Conservation (phyloP, 2,888 invertebrate species). For the Amphipyra berbera region DNA sequence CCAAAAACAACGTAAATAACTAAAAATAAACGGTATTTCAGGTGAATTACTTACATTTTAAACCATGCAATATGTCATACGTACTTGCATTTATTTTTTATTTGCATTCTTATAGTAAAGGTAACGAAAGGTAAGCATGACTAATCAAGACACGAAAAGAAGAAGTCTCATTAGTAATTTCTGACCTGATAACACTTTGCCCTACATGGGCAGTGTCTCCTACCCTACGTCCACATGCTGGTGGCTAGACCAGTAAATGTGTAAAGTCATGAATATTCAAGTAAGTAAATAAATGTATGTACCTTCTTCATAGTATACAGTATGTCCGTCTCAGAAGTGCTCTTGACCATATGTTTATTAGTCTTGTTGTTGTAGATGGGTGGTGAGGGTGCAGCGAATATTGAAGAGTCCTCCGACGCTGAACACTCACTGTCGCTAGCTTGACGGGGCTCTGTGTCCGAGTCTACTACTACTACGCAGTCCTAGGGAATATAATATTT, state of each 20-base stretch:
- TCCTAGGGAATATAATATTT: slow-evolving; percentile 61
- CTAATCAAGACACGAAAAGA: too few relatives aligned
- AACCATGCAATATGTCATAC: background rate
- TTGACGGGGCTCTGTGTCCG: slow-evolving; percentile 33
- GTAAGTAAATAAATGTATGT: slow-evolving; percentile 3
- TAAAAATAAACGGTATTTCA: background rate
- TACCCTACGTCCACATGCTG: too few relatives aligned
- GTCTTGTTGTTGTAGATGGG: background rate
- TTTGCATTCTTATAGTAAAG: slow-evolving; percentile 34
- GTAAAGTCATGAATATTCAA: too few relatives aligned
- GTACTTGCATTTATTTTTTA: slow-evolving; percentile 19
- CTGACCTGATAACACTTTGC: too few relatives aligned
- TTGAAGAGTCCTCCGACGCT: slow-evolving; percentile 64
- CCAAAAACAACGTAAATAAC: background rate
- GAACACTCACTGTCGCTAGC: slow-evolving; percentile 72
- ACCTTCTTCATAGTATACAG: slow-evolving; percentile 67
- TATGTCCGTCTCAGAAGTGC: slow-evolving; percentile 80
- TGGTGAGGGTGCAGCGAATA: background rate
- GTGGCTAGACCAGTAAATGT: too few relatives aligned
- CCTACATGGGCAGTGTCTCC: too few relatives aligned
- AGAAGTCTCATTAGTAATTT: too few relatives aligned
- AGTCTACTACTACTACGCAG: slow-evolving; percentile 68
- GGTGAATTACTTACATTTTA: background rate
- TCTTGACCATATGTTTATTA: slow-evolving; percentile 66
- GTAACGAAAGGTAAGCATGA: slow-evolving; percentile 74